A percentile compares a stretch with the other conserved stretches of the same genome.
Evolutionary conservation across 2,888 invertebrate species (phyloP).

Genomic region (Trichogramma dendrolimi): DNA sequence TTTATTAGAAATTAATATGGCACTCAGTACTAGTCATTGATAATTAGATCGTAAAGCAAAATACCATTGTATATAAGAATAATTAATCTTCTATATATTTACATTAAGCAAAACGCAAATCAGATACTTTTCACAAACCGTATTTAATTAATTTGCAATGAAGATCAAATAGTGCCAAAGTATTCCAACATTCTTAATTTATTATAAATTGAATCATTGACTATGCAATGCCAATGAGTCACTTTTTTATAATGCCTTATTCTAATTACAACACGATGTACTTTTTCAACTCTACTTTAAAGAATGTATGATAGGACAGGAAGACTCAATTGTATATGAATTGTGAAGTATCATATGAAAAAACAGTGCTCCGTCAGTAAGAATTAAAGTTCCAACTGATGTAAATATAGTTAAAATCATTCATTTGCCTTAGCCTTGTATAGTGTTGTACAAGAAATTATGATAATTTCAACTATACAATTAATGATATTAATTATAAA

Average conservation of each 20-base stretch:
- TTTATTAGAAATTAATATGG: constrained; percentile 22
- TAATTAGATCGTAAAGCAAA: constrained; percentile 26
- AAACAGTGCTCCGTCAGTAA: constrained; percentile 22
- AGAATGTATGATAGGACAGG: constrained; percentile 16
- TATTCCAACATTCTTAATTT: constrained; percentile 21
- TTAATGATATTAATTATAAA: constrained; percentile 27
- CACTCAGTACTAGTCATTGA: constrained; percentile 29
- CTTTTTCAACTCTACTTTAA: constrained; percentile 19
- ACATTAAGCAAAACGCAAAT: constrained; percentile 14
- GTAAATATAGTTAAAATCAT: constrained; percentile 28
- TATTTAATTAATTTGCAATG: constrained; percentile 16
- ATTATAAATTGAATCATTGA: constrained; percentile 17
- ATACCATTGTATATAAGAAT: constrained; percentile 23
- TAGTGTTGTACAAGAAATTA: constrained; percentile 26
- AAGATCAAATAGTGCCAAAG: constrained; percentile 25
- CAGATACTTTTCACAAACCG: constrained; percentile 20
- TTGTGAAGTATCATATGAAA: constrained; percentile 17
- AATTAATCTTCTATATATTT: constrained; percentile 11
- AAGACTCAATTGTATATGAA: constrained; percentile 11
- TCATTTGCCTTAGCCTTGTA: constrained; percentile 26
- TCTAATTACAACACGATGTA: constrained; percentile 7
- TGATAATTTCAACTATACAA: constrained; percentile 22
- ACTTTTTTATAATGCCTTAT: constrained; percentile 14
- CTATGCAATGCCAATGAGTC: constrained; percentile 16
- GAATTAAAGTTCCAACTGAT: constrained; percentile 23